phyloP scores from a whole-genome alignment of 2,797 vertebrate species.

The Knipowitschia caucasica region DNA sequence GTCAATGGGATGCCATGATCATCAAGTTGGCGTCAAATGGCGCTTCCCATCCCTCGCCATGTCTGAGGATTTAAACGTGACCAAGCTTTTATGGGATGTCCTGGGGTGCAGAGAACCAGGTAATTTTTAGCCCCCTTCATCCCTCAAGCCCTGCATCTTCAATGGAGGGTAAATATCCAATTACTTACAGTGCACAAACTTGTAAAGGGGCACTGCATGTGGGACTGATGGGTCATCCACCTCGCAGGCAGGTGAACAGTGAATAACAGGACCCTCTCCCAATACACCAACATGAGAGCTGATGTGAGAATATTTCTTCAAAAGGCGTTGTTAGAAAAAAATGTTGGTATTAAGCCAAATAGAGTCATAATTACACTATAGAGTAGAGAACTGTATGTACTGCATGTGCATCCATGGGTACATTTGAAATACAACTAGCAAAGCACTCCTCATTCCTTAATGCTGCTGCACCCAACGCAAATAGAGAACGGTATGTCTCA shows the following conservation, averaged over 20 bases:
- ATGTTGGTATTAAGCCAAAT: neutral
- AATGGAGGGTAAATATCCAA: constrained; percentile 65
- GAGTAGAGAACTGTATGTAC: too few relatives aligned
- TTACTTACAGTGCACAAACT: constrained; percentile 62
- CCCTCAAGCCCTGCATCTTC: constrained; percentile 62
- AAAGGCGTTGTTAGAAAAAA: neutral
- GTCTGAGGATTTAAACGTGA: constrained; percentile 56
- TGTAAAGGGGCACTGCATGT: constrained; percentile 43
- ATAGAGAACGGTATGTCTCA: too few relatives aligned
- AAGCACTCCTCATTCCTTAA: too few relatives aligned
- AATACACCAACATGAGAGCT: constrained; percentile 29
- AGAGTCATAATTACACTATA: neutral
- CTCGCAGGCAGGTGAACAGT: constrained; percentile 52
- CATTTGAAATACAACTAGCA: too few relatives aligned
- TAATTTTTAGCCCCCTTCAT: constrained; percentile 63
- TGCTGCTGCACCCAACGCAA: too few relatives aligned
- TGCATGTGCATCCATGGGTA: too few relatives aligned
- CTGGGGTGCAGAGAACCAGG: constrained; percentile 45
- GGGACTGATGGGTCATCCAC: constrained; percentile 52
- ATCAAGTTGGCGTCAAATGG: constrained; percentile 55
- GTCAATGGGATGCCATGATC: constrained; percentile 49
- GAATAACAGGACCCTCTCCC: constrained; percentile 44
- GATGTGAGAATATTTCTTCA: neutral
- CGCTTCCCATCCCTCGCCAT: constrained; percentile 52
- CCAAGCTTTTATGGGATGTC: constrained; percentile 55